phyloP scores from a whole-genome alignment of 1,140 invertebrate genomes.

The Ips typographus region DNA sequence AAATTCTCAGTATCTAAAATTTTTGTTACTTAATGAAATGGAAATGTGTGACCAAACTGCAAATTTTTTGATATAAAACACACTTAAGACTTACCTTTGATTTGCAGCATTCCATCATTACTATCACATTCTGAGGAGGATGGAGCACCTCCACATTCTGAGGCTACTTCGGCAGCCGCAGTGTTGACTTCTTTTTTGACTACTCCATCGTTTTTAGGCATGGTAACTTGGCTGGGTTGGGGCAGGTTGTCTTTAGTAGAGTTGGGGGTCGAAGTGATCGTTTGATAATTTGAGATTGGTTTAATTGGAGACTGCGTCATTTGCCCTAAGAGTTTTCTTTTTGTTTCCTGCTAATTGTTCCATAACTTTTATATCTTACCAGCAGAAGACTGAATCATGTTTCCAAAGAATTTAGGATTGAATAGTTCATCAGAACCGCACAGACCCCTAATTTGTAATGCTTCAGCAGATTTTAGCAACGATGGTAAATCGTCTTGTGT shows the following conservation, averaged over 20 bases:
- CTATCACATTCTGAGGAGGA: slow-evolving; percentile 49
- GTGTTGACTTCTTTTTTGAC: slow-evolving; percentile 41
- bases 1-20: too few species aligned
- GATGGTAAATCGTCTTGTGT: slow-evolving; percentile 78
- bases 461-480: slow-evolving; percentile 77
- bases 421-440: slow-evolving; percentile 55
- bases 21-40: too few species aligned
- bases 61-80: slow-evolving; percentile 13
- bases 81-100: slow-evolving; percentile 37
- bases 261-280: slow-evolving; percentile 9
- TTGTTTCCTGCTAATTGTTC: slow-evolving; percentile 23
- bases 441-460: slow-evolving; percentile 70
- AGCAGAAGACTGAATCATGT: slow-evolving; percentile 38
- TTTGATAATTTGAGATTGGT: neutral
- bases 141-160: slow-evolving; percentile 40
- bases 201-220: slow-evolving; percentile 36
- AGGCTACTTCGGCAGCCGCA: slow-evolving; percentile 28
- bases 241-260: slow-evolving; percentile 22
- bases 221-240: slow-evolving; percentile 37
- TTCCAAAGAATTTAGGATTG: slow-evolving; percentile 40
- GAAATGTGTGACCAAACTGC: neutral
- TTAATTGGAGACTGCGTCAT: slow-evolving; percentile 31
- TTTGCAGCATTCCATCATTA: slow-evolving; percentile 46
- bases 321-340: slow-evolving; percentile 37
- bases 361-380: too few species aligned